Evolutionary conservation across 2,888 invertebrate genomes (phyloP), one percentile per base, ranked within the genome.

Genomic region (Melanostoma mellinum): DNA sequence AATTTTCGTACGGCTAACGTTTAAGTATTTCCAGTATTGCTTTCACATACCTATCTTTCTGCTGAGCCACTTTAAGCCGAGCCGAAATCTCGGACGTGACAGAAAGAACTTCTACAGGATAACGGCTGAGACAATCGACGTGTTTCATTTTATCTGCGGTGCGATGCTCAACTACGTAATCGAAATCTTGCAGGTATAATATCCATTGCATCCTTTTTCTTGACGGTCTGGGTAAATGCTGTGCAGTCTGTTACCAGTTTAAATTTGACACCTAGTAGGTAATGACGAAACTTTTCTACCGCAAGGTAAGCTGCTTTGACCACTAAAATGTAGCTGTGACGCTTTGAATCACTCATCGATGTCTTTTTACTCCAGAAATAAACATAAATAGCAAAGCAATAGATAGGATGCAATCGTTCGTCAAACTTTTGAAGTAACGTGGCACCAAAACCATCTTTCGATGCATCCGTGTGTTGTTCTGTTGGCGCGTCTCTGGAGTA

Each of bases 211-310:
- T 79, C 4, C 87, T 85, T 71, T 85, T 40, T 20, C 20, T 20
- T 20, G 20, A 20, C 20, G 20, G 20, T 20, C 20, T 20, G 20
- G 20, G 20, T 20, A 20, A 20, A 20, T 20, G 20, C 20, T 20
- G 20, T 40, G 40, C 56, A 56, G 32, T 58, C 58, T 0, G 58
- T 58, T 3, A 58, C 42, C 9, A 58, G 40, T 32, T 58, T 40
- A n/a, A 58, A 40, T 1, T 32, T 58, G 5, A 30, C 32, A 3
- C 58, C 58, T 85, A 86, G 32, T 36, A 73, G 60, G 74, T 68
- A 3, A 71, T 69, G 42, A 84, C 87, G 4, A 88, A 87, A 88
- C 53, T 87, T 88, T 50, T 86, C 86, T 20, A 87, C 9, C 0
- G 87, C 85, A 5, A 77, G 60, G 10, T 86, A 75, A 8, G 87